Conservation (phyloP, 2,888 invertebrate species). For the Netelia melanura region DNA sequence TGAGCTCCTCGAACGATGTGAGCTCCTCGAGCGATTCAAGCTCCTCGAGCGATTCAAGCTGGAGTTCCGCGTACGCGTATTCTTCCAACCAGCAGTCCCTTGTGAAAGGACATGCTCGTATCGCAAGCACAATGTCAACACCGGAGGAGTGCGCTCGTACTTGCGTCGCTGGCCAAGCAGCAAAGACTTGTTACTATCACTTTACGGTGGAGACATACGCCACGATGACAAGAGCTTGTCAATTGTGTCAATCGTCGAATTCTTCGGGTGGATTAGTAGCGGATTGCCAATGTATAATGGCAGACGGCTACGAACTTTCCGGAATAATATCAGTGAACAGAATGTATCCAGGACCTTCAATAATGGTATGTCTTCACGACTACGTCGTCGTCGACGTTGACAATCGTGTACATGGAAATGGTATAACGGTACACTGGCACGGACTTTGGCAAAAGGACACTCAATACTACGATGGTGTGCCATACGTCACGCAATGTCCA, state of each 20-base stretch:
- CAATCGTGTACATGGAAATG: constrained; percentile 94
- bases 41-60: background rate
- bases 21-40: background rate
- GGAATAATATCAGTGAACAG: constrained; percentile 92
- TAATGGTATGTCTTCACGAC: constrained; percentile 94
- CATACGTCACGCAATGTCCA: constrained; percentile 94
- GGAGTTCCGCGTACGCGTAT: background rate
- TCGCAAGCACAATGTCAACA: constrained; percentile 37
- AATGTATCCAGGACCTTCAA: constrained; percentile 95
- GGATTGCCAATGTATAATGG: constrained; percentile 93
- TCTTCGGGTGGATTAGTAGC: constrained; percentile 93
- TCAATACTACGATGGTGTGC: constrained; percentile 95
- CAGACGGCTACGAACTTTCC: constrained; percentile 94
- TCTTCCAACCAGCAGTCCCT: too few species aligned
- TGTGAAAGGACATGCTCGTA: too few species aligned
- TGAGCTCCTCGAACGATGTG: background rate
- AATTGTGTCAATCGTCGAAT: constrained; percentile 91
- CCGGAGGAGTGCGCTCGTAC: constrained; percentile 74
- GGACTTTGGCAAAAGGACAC: constrained; percentile 93
- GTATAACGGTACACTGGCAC: constrained; percentile 96
- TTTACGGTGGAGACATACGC: constrained; percentile 74
- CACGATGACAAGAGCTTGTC: constrained; percentile 87
- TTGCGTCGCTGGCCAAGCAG: constrained; percentile 74
- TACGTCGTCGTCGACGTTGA: constrained; percentile 94
- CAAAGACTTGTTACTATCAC: constrained; percentile 76